Base-by-base conservation (phyloP, 2,888 invertebrate species). In the Venustoraphidia nigricollis region DNA sequence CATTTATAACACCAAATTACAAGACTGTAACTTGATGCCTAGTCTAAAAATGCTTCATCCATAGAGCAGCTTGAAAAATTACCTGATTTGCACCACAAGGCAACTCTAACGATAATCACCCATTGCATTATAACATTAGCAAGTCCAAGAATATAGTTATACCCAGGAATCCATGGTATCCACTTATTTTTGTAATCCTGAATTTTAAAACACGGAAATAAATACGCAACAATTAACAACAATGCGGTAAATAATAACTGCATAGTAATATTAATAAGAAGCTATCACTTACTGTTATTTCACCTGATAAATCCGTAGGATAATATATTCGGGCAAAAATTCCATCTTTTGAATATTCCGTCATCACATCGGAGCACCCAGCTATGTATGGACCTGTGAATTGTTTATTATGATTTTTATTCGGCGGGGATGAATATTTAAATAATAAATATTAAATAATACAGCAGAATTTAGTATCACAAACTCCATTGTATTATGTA, bases 281-380 rank as follows among this genome's bases (percentile, higher is more conserved):
- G 44, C 2, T 35, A 11, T 36, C 50, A 46, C 60, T 64, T 63
- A 71, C 71, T 52, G 65, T 57, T 45, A 68, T 61, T 47, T 68
- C 62, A 41, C 58, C 54, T 44, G 65, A 62, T 40, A 63, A 60
- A 47, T 66, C 60, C 5, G 74, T 71, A 3, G 79, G 79, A 58
- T 78, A 79, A 59, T 70, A 77, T 3, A 79, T 53, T 45, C 79
- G 61, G 53, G 75, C 62, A 55, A 78, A 76, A 27, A 70, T 58
- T 9, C 76, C 76, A 10, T 68, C 60, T 55, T 66, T 64, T 9
- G 66, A 62, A 56, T 71, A 70, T 49, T 67, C 72, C 37, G 71
- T 63, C 73, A 77, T 76, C 27, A 78, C 59, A 61, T 79, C 79
- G 36, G 70, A 60, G 55, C 73, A 73, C 45, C 77, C 77, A 35